phyloP scores from a whole-genome alignment of 1,140 invertebrate genomes.

The Caerostris extrusa region DNA sequence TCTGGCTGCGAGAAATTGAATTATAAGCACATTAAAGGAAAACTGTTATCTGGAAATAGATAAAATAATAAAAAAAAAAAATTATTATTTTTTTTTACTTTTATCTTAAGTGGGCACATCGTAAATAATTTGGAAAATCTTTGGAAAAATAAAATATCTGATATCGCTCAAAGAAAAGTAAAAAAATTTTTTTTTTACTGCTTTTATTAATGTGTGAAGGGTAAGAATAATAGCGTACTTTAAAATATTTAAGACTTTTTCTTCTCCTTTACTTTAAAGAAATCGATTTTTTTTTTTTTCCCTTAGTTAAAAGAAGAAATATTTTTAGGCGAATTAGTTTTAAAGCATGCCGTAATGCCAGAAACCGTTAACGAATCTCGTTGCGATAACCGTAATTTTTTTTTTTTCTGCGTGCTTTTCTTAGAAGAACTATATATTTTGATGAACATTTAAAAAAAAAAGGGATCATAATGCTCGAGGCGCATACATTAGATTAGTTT shows the following conservation, averaged over 20 bases:
- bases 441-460: no score
- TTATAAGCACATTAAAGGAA: slow-evolving; percentile 71
- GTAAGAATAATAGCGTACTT: slow-evolving; percentile 38
- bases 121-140: slow-evolving; percentile 16
- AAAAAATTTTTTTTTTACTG: not conserved
- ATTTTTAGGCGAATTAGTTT: slow-evolving; percentile 3
- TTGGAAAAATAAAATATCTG: slow-evolving; percentile 46
- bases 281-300: not conserved
- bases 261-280: not conserved
- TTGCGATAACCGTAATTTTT: not conserved
- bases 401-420: not conserved
- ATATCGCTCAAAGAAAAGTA: slow-evolving; percentile 22
- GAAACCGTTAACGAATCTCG: not conserved
- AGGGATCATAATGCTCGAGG: no score
- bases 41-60: slow-evolving; percentile 10
- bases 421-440: not conserved
- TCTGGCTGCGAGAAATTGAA: slow-evolving; percentile 16
- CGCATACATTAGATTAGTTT: no score
- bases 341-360: not conserved
- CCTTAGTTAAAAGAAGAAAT: not conserved
- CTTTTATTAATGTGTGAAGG: slow-evolving; percentile 52
- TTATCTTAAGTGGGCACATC: not conserved
- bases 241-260: slow-evolving; percentile 33
- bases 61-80: no score
- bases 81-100: not conserved